Conservation (phyloP, 2,888 invertebrate species). For the Neoaliturus tenellus region DNA sequence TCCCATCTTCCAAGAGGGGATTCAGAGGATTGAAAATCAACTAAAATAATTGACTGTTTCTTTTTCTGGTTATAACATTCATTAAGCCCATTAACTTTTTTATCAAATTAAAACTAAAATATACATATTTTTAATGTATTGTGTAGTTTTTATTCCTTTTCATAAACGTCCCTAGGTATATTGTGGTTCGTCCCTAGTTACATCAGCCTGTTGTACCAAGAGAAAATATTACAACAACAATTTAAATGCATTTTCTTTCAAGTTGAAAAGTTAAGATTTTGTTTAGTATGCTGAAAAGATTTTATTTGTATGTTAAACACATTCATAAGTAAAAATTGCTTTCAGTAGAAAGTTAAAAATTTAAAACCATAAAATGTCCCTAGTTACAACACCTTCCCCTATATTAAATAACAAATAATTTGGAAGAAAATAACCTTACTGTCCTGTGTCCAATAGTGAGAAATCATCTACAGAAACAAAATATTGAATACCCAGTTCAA, state of each 20-base stretch:
- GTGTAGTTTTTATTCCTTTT: conserved; percentile 8
- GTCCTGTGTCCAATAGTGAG: no score
- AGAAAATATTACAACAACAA: conserved; percentile 8
- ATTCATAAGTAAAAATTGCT: no score
- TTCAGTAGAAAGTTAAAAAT: no score
- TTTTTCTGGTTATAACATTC: conserved; percentile 51
- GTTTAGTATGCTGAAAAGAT: conserved; percentile 2
- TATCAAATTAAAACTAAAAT: background rate
- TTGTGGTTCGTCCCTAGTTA: conserved; percentile 48
- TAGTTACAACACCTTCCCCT: conserved; percentile 48
- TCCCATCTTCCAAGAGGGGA: conserved; percentile 43
- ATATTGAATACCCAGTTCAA: no score
- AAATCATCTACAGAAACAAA: no score
- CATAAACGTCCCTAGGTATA: conserved; percentile 53
- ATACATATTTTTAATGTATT: conserved; percentile 7
- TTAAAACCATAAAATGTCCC: conserved; percentile 18
- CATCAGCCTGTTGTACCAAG: conserved; percentile 47
- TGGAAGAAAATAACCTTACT: no score
- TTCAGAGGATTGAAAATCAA: conserved; percentile 47
- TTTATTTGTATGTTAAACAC: background rate
- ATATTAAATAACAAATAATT: no score
- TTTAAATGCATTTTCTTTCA: background rate
- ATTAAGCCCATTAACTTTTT: no score
- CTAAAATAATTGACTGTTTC: conserved; percentile 45
- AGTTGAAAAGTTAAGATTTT: conserved; percentile 14